Conservation (phyloP, 2,113 vertebrate species). For the Melanerpes formicivorus region DNA sequence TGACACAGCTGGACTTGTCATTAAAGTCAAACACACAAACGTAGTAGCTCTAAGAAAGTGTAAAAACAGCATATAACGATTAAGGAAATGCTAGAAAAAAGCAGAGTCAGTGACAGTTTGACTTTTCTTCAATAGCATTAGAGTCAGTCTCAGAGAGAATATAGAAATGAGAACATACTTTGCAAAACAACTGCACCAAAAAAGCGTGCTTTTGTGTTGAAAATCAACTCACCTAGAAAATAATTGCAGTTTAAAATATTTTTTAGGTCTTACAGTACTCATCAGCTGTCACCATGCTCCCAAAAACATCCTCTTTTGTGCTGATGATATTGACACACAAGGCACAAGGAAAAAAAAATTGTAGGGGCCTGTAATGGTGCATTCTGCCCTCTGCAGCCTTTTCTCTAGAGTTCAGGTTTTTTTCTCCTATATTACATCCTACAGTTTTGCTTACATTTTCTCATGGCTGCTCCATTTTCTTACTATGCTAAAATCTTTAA, state of each 20-base stretch:
- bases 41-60: not conserved
- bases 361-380: fast-evolving
- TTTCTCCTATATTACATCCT: not conserved
- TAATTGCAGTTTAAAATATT: not conserved
- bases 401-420: not conserved
- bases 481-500: not conserved
- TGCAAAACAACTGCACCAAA: not conserved
- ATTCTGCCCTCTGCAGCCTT: not conserved
- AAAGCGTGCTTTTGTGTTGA: not conserved
- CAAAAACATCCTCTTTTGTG: fast-evolving
- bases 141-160: not conserved
- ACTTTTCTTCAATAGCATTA: not conserved
- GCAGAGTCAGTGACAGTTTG: not conserved
- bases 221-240: not conserved
- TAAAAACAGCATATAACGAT: not conserved
- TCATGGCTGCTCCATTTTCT: not conserved
- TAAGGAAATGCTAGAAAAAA: slow-evolving; percentile 12
- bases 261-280: not conserved
- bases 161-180: not conserved
- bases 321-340: not conserved
- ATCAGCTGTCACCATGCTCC: not conserved
- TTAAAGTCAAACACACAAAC: slow-evolving; percentile 32
- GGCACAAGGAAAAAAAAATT: not conserved
- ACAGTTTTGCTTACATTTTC: not conserved
- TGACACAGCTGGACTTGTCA: not conserved